A percentile compares a stretch with the other conserved stretches of the same genome.
Evolutionary conservation across 1,140 invertebrate species (phyloP).

Genomic region (Chionoecetes opilio): DNA sequence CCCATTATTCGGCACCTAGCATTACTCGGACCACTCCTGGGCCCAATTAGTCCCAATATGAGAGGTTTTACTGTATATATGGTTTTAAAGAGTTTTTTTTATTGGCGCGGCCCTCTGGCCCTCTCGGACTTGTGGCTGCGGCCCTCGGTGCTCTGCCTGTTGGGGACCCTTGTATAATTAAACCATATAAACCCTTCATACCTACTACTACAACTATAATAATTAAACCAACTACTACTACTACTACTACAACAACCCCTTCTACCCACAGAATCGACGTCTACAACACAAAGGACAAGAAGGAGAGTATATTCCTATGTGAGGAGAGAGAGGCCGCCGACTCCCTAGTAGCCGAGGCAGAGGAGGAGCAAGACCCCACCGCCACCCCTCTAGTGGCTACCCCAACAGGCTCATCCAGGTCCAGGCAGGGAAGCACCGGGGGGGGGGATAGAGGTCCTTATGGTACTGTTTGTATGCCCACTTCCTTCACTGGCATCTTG

Average conservation of each 20-base stretch:
- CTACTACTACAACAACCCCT: slow-evolving; percentile 3
- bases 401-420: background rate
- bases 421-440: background rate
- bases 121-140: no score
- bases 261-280: slow-evolving; percentile 88
- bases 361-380: background rate
- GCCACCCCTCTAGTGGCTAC: background rate
- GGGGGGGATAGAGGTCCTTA: background rate
- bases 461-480: background rate
- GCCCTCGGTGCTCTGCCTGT: no score
- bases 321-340: slow-evolving; percentile 87
- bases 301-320: slow-evolving; percentile 92
- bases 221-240: no score
- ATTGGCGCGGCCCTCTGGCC: no score
- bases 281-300: slow-evolving; percentile 90
- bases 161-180: no score
- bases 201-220: no score
- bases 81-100: no score
- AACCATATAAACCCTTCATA: no score
- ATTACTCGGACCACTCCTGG: no score
- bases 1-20: no score
- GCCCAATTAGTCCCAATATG: no score
- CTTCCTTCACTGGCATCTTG: background rate
- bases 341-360: background rate
- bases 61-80: no score